Percentiles rank a stretch among this genome's conserved stretches.
Conservation (phyloP, 1,140 invertebrate species). For the Papilio polyxenes region DNA sequence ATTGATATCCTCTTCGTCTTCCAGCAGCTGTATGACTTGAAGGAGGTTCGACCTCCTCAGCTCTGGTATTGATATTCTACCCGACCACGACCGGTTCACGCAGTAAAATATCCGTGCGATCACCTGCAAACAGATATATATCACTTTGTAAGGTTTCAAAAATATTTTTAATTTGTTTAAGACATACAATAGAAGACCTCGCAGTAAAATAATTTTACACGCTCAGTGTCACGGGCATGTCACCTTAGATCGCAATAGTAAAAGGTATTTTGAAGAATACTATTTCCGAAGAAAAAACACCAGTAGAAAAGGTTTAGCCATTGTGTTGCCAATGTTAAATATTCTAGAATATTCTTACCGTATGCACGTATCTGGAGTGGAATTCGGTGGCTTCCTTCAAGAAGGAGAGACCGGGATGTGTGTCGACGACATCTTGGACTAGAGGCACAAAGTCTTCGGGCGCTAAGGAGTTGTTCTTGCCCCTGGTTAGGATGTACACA, state of each 20-base stretch:
- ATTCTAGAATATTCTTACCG: constrained; percentile 82
- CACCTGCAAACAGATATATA: constrained; percentile 82
- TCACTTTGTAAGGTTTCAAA: neutral
- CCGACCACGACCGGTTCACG: constrained; percentile 99
- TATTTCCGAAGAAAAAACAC: too few species aligned
- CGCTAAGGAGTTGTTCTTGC: constrained; percentile 83
- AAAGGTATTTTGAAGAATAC: too few species aligned
- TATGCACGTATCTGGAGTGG: constrained; percentile 98
- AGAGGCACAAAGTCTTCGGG: constrained; percentile 95
- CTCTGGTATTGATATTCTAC: constrained; percentile 93
- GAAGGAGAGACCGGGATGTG: constrained; percentile 98
- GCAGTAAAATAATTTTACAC: neutral
- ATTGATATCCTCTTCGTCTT: constrained; percentile 98
- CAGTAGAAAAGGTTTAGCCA: too few species aligned
- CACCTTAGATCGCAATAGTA: too few species aligned
- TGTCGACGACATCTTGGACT: constrained; percentile 98
- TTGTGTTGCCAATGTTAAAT: too few species aligned
- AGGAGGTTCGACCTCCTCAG: constrained; percentile 94
- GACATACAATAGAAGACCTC: neutral
- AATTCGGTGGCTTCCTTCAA: constrained; percentile 98
- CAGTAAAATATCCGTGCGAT: constrained; percentile 99
- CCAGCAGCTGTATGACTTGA: constrained; percentile 87
- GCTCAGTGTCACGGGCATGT: too few species aligned
- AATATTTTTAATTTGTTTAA: neutral
- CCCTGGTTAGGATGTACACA: constrained; percentile 90